Percentiles rank a stretch among this genome's conserved stretches.
Evolutionary conservation across 2,797 vertebrate genomes (phyloP).

Genomic region (Myoxocephalus aenaeus): DNA sequence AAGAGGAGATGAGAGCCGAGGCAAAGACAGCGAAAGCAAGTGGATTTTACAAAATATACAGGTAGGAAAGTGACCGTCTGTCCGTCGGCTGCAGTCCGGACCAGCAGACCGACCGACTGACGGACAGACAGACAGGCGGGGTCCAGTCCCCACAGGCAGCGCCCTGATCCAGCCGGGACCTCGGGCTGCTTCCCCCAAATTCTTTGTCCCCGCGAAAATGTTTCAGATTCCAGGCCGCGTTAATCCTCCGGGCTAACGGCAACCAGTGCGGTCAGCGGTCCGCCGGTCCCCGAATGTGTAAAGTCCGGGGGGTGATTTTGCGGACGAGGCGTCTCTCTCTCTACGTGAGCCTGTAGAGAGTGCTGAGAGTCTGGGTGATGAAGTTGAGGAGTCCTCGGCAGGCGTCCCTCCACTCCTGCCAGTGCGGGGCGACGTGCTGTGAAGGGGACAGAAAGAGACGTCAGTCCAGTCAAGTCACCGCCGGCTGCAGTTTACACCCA

Average conservation of each 20-base stretch:
- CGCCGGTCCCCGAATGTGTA: too few relatives aligned
- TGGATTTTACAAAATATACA: constrained; percentile 71
- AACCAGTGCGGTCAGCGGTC: background rate
- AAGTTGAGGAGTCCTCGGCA: constrained; percentile 78
- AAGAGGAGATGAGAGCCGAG: constrained; percentile 39
- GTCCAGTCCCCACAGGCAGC: constrained; percentile 30
- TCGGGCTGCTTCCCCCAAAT: constrained; percentile 13
- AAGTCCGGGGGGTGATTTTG: background rate
- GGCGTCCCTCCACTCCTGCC: constrained; percentile 78
- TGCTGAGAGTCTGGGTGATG: constrained; percentile 78
- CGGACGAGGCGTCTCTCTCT: constrained; percentile 9
- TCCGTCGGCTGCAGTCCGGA: constrained; percentile 62
- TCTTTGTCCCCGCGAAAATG: constrained; percentile 9
- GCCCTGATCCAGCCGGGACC: constrained; percentile 27
- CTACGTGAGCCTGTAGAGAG: constrained; percentile 79
- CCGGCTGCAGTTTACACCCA: background rate
- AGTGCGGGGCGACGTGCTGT: constrained; percentile 70
- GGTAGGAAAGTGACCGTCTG: constrained; percentile 6
- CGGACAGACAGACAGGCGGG: background rate
- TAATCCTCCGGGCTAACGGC: background rate
- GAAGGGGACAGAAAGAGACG: background rate
- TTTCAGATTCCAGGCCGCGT: background rate
- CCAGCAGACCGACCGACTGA: constrained; percentile 78
- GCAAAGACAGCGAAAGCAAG: constrained; percentile 44
- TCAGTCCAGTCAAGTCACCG: background rate